Conservation (phyloP, 1,140 invertebrate species). For the Danaus melanippus region DNA sequence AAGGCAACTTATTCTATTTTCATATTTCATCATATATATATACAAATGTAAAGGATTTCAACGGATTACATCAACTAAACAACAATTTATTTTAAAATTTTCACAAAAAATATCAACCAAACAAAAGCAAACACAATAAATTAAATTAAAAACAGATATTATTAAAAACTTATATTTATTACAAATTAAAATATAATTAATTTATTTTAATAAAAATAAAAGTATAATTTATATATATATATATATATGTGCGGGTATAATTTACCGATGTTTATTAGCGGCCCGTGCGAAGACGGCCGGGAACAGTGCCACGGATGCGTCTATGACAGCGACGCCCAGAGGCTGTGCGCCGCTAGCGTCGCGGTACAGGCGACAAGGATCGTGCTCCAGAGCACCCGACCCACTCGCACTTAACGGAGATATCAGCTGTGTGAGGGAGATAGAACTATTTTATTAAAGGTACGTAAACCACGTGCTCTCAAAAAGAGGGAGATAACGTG, state of each 20-base stretch:
- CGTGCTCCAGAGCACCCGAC: constrained; percentile 96
- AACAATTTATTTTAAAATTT: too few relatives aligned
- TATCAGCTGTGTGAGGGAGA: constrained; percentile 36
- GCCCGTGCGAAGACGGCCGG: constrained; percentile 95
- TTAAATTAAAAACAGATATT: too few relatives aligned
- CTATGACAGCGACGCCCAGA: constrained; percentile 96
- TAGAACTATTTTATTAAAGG: too few relatives aligned
- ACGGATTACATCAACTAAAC: too few relatives aligned
- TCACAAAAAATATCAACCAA: background rate
- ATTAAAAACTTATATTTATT: background rate
- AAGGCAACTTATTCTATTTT: too few relatives aligned
- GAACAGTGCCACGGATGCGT: constrained; percentile 93
- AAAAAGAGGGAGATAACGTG: too few relatives aligned
- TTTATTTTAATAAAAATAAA: too few relatives aligned
- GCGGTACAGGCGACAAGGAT: constrained; percentile 91
- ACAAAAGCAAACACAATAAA: constrained; percentile 6
- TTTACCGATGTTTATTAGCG: constrained; percentile 88
- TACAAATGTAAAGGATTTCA: too few relatives aligned
- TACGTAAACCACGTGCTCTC: too few relatives aligned
- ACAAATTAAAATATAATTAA: too few relatives aligned
- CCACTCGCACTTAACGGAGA: constrained; percentile 81
- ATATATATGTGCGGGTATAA: constrained; percentile 2
- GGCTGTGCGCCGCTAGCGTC: constrained; percentile 86
- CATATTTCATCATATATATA: too few relatives aligned
- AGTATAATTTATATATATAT: background rate